phyloP scores from a whole-genome alignment of 1,140 invertebrate species.

The Diplogasteroides magnus region DNA sequence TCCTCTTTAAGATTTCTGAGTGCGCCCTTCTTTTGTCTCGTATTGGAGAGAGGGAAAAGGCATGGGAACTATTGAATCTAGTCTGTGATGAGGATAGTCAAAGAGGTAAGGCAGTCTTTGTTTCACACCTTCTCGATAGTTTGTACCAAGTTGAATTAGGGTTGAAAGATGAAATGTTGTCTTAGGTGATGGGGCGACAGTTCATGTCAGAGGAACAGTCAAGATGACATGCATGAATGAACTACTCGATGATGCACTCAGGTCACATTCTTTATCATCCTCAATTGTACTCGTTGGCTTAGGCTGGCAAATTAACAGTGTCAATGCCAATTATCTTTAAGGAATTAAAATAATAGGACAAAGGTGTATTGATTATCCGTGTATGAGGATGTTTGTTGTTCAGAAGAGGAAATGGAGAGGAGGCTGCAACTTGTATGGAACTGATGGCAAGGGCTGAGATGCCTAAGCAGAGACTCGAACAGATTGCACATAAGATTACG shows the following conservation, averaged over 20 bases:
- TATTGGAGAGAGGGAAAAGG: constrained; percentile 22
- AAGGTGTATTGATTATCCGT: no score
- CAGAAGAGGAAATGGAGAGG: not conserved
- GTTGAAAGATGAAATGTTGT: not conserved
- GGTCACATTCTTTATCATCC: no score
- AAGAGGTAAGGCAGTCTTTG: not conserved
- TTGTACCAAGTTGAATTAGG: not conserved
- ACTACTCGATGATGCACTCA: not conserved
- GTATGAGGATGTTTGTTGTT: not conserved
- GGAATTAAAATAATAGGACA: not conserved
- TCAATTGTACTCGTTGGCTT: no score
- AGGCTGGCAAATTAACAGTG: no score
- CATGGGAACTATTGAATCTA: constrained; percentile 16
- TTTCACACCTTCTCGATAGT: no score
- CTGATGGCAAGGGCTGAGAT: not conserved
- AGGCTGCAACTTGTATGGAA: not conserved
- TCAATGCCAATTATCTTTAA: no score
- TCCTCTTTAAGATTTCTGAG: constrained; percentile 19
- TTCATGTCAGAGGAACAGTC: not conserved
- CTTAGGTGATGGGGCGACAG: not conserved
- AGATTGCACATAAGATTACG: not conserved
- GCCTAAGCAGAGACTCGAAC: not conserved
- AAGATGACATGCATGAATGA: not conserved
- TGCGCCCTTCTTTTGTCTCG: constrained; percentile 17
- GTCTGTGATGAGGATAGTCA: constrained; percentile 11